Conservation (phyloP, 2,888 invertebrate genomes). For the Orthosia gracilis region DNA sequence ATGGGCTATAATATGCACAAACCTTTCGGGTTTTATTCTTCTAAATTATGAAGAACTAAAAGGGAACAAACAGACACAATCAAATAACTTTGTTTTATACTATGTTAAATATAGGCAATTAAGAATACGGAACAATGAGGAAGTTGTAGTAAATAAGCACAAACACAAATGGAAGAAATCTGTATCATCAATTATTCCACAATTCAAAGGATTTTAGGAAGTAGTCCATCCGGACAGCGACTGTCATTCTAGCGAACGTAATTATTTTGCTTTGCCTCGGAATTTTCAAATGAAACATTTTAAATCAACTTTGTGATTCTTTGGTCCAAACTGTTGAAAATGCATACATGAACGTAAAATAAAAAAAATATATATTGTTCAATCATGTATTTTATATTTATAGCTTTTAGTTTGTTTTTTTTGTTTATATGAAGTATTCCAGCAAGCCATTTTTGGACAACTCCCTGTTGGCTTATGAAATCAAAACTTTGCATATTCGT, state of each 20-base stretch:
- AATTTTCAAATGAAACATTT: slow-evolving; percentile 78
- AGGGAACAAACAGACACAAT: neutral
- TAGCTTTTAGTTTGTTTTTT: neutral
- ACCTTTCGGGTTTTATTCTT: neutral
- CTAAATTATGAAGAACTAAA: neutral
- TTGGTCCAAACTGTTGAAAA: slow-evolving; percentile 30
- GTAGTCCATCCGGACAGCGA: slow-evolving; percentile 74
- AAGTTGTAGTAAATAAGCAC: slow-evolving; percentile 5
- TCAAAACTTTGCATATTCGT: neutral
- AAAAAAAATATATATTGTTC: neutral
- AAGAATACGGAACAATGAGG: slow-evolving; percentile 29
- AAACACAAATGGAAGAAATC: slow-evolving; percentile 56
- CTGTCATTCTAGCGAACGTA: slow-evolving; percentile 81
- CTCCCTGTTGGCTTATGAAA: neutral
- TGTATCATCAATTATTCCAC: slow-evolving; percentile 81
- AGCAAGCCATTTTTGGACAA: neutral
- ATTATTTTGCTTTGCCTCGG: slow-evolving; percentile 84
- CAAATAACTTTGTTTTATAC: neutral
- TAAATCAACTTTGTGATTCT: slow-evolving; percentile 77
- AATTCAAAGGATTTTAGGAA: slow-evolving; percentile 82
- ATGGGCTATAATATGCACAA: too few relatives aligned
- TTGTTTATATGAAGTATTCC: neutral
- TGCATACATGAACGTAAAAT: neutral
- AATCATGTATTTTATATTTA: neutral
- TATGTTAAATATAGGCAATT: slow-evolving; percentile 3